Evolutionary conservation across 2,888 invertebrate genomes (phyloP), one percentile per base, ranked within the genome.

Genomic region (Drosophila glabriapex): DNA sequence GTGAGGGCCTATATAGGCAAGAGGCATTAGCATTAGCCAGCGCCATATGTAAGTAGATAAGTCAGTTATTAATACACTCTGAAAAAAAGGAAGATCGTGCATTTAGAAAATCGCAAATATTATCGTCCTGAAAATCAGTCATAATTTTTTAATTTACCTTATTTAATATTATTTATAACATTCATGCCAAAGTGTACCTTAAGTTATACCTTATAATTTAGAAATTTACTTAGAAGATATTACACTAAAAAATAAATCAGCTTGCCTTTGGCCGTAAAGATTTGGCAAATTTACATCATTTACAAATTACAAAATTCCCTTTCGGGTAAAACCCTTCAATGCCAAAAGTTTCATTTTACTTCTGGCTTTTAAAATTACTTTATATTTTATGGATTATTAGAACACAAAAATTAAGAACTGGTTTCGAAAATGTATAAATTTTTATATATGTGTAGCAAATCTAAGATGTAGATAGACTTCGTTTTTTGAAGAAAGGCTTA

Each of bases 21-120:
- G 58, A 29, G 52, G 65, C 76, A 79, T 79, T 88, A 80, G 80
- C 86, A 80, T 86, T 85, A 86, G 78, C 82, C 78, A 68, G 58
- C 67, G 73, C 41, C 78, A 71, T 73, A 69, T 65, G 68, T 65
- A 70, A 78, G 60, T 43, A 67, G 75, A 78, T 77, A 78, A 59
- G 35, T 22, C 69, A 66, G 74, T 65, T 70, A 66, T 66, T 50
- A 43, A 53, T 64, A 68, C 50, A 39, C 50, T 35, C 4, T 29
- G 16, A 41, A 16, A 31, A 35, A 19, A 37, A 1, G 10, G 10
- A 28, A 49, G 14, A 19, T 19, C 9, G 5, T 25, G 16, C 16
- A 46, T 46, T 46, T 25, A 25, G 9, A 25, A 25, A 46, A 46
- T 46, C 16, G 2, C 4, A 16, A 16, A 7, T 46, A 46, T 46